Evolutionary conservation across 1,140 invertebrate genomes (phyloP), one percentile per base, ranked within the genome.

Genomic region (Wiebesia pumilae): DNA sequence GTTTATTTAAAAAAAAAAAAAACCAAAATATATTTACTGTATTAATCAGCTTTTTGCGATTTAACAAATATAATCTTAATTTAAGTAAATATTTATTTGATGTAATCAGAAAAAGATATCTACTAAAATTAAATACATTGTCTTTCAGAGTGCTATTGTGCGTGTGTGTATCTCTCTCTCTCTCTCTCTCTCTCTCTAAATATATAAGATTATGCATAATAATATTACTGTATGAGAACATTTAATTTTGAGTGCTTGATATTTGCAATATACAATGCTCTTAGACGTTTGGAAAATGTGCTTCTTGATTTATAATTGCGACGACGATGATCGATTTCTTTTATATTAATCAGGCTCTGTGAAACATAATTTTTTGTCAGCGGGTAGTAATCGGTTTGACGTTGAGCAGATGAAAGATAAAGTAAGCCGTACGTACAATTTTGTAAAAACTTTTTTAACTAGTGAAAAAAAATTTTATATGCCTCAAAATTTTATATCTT

Each of bases 401-500:
- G 33, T 80, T 54, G 30, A 54, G 16, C 30, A 51, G n/a, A 43
- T 79, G 35, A 62, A 75, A 80, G 65, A 58, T 65, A 62, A 21
- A 73, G 40, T 75, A 77, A 84, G 43, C n/a, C 33, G 51, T 40
- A 65, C 38, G n/a, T 78, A 51, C 75, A 40, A 77, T 83, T 78
- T 87, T 75, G 27, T 79, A 87, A 81, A 87, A 87, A 81, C 6
- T 21, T 79, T 71, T 40, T 67, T 77, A 38, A 77, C 67, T 80
- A 87, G n/a, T 38, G 30, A 43, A 19, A 79, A 75, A 75, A 79
- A 87, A 83, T 71, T 83, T 80, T 54, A 83, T 73, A 87, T 82
- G 38, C 30, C 27, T 43, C 58, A 38, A 71, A n/a, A 47, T 40
- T 77, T 81, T 30, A 67, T 58, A 40, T 67, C n/a, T 33, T 24